These are phyloP conservation scores for Xerus inauris DNA, from an alignment of 2,113 vertebrate species.

Conservation along the genomic window DNA sequence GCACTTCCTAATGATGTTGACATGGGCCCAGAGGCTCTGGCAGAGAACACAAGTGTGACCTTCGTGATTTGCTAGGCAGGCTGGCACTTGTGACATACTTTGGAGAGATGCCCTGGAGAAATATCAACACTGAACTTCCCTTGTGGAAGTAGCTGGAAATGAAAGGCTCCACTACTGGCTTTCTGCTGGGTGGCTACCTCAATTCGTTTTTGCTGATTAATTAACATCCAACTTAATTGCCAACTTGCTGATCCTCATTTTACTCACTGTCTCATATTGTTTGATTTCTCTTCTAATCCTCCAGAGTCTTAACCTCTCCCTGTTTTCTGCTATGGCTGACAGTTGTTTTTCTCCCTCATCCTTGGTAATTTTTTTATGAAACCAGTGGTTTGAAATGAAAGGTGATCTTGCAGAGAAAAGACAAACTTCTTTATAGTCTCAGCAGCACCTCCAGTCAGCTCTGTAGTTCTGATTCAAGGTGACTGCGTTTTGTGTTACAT, in stretches of 20 bases:
- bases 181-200: background rate
- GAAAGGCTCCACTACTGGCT: background rate
- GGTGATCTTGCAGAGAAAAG: slow-evolving; percentile 52
- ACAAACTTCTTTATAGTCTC: slow-evolving; percentile 74
- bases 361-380: background rate
- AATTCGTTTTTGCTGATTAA: slow-evolving; percentile 22
- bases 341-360: slow-evolving; percentile 38
- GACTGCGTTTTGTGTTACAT: slow-evolving; percentile 67
- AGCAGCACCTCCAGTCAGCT: slow-evolving; percentile 71
- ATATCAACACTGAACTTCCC: background rate
- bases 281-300: background rate
- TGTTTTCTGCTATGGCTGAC: background rate
- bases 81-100: background rate
- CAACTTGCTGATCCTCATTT: background rate
- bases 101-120: background rate
- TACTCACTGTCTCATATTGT: background rate
- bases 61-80: background rate
- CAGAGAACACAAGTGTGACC: background rate
- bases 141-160: background rate
- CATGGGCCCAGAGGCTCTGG: background rate
- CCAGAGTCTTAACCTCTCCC: background rate
- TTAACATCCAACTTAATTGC: slow-evolving; percentile 17
- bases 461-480: slow-evolving; percentile 72
- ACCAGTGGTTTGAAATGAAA: slow-evolving; percentile 60
- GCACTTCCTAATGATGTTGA: background rate